A percentile compares a stretch with the other conserved stretches of the same genome.
These are phyloP conservation scores for Callipepla californica DNA, from an alignment of 2,113 vertebrate genomes.

Conservation along the genomic window DNA sequence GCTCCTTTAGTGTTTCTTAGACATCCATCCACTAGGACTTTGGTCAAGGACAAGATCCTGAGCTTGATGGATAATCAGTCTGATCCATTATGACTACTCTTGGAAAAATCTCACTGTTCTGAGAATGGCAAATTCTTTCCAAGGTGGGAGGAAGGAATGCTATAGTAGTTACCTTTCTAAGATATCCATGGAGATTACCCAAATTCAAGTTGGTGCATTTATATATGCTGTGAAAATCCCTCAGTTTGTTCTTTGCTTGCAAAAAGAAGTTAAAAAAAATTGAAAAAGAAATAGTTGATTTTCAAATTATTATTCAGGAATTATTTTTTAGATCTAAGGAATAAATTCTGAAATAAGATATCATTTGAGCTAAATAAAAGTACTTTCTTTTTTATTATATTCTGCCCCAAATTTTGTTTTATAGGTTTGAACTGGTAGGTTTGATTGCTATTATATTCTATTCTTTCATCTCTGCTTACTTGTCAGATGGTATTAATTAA, in stretches of 20 bases:
- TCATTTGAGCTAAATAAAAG: background rate
- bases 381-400: accelerated
- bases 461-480: background rate
- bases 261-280: background rate
- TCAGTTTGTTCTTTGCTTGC: background rate
- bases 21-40: too few species aligned
- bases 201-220: background rate
- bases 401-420: accelerated
- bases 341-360: background rate
- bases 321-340: background rate
- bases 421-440: background rate
- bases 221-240: background rate
- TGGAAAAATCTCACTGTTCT: background rate
- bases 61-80: background rate
- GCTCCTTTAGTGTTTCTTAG: background rate
- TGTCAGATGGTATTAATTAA: background rate
- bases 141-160: background rate
- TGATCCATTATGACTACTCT: background rate
- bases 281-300: background rate
- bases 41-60: background rate
- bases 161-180: background rate
- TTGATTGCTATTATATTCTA: background rate
- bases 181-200: background rate
- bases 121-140: background rate
- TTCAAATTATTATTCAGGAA: background rate